Evolutionary conservation across 2,113 vertebrate genomes (phyloP), one percentile per base, ranked within the genome.

Genomic region (Dicentrarchus labrax): DNA sequence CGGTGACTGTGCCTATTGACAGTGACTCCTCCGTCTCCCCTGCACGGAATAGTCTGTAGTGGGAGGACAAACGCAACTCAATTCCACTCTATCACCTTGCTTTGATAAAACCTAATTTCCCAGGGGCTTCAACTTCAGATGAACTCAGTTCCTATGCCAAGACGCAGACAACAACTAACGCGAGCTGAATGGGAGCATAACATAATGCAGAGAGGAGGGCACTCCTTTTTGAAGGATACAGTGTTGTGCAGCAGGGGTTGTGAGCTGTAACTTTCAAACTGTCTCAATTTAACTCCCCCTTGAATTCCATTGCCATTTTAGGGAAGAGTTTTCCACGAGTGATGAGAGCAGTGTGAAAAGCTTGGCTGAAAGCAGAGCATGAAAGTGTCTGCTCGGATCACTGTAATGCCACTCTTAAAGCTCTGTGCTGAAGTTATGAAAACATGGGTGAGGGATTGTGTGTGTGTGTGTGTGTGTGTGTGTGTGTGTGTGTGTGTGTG

Each of bases 51-150:
- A 56, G 73, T 72, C 71, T 45, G 86, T 13, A 48, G 75, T 72
- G 77, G 91, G 82, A 86, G 83, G 82, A 92, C 78, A 43, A 76
- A 85, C 81, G 80, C 83, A 2, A 82, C 80, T 90, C 87, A 77
- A 69, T 91, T 89, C 85, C 72, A 79, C 77, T 89, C 80, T 61
- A 85, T 92, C 87, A 90, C 79, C 78, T 85, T 75, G 84, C 88
- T 89, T 94, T 89, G 92, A 93, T 90, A 89, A 88, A 89, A 77
- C 75, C 83, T 92, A 83, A 94, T 94, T 94, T 94, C 92, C 93
- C 91, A 65, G 39, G 87, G 74, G 92, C 80, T 74, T 85, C 79
- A 87, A 90, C 84, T 91, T 85, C 66, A 88, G 86, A 84, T 85
- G 81, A 93, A 89, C 88, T 84, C 86, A 24, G 86, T 78, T 88